A percentile compares a stretch with the other conserved stretches of the same genome.
Evolutionary conservation across 1,140 invertebrate genomes (phyloP).

Genomic region (Wiebesia pumilae): DNA sequence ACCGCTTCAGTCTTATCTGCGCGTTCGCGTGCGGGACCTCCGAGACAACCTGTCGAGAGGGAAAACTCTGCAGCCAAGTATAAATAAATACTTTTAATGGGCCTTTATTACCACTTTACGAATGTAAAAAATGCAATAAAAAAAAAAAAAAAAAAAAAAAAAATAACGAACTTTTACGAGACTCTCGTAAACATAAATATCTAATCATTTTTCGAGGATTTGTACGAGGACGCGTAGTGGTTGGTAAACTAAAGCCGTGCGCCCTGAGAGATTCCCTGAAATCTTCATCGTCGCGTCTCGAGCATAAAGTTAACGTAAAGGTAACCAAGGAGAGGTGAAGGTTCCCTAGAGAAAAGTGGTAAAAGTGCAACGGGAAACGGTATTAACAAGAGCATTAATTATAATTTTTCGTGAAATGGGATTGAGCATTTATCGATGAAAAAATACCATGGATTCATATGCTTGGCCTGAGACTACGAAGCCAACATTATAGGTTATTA

Average conservation of each 20-base stretch:
- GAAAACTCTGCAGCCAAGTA: neutral
- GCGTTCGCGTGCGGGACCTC: neutral
- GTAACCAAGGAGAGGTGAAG: neutral
- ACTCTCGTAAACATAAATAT: constrained; percentile 12
- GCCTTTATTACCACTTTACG: neutral
- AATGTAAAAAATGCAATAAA: neutral
- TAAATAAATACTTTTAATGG: constrained; percentile 37
- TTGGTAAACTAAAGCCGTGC: neutral
- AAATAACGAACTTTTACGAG: constrained; percentile 11
- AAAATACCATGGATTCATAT: no score
- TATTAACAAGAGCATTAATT: no score
- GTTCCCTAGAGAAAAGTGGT: no score
- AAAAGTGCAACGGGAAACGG: no score
- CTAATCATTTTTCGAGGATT: constrained; percentile 11
- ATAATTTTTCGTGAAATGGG: no score
- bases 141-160: no score
- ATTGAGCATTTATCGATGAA: no score
- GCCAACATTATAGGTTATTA: no score
- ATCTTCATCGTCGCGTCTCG: neutral
- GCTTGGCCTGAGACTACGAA: no score
- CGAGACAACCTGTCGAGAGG: neutral
- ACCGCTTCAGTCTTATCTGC: no score
- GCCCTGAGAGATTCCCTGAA: neutral
- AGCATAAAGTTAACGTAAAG: neutral
- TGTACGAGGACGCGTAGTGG: neutral